phyloP scores from a whole-genome alignment of 2,113 vertebrate species.

The Strix aluco region DNA sequence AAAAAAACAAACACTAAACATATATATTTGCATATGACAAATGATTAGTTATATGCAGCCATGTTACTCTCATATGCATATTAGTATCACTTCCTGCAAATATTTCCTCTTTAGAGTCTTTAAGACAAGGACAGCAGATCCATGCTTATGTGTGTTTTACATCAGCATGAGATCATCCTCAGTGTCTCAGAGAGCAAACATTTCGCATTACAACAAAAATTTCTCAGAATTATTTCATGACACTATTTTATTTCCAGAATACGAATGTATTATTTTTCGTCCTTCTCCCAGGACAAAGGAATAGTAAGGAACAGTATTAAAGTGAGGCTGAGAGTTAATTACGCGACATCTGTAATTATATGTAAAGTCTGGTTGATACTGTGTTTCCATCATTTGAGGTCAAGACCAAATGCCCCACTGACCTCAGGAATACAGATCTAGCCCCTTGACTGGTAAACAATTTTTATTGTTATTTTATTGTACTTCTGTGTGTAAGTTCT shows the following conservation, averaged over 20 bases:
- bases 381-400: neutral
- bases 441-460: neutral
- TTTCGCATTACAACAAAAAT: neutral
- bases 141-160: neutral
- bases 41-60: neutral
- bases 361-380: neutral
- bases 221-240: neutral
- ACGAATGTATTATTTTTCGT: neutral
- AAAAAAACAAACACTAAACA: neutral
- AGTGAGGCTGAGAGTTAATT: neutral
- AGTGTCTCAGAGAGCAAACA: neutral
- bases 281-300: neutral
- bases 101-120: neutral
- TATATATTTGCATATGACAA: neutral
- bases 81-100: neutral
- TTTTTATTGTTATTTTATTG: neutral
- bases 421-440: neutral
- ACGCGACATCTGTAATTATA: neutral
- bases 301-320: neutral
- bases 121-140: neutral
- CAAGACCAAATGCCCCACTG: neutral
- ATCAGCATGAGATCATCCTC: neutral
- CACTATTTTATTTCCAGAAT: neutral
- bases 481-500: neutral
- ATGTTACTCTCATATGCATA: neutral